A percentile compares a stretch with the other conserved stretches of the same genome.
phyloP scores from a whole-genome alignment of 92 coral and sea anemone genomes.

The Desmophyllum pertusum region DNA sequence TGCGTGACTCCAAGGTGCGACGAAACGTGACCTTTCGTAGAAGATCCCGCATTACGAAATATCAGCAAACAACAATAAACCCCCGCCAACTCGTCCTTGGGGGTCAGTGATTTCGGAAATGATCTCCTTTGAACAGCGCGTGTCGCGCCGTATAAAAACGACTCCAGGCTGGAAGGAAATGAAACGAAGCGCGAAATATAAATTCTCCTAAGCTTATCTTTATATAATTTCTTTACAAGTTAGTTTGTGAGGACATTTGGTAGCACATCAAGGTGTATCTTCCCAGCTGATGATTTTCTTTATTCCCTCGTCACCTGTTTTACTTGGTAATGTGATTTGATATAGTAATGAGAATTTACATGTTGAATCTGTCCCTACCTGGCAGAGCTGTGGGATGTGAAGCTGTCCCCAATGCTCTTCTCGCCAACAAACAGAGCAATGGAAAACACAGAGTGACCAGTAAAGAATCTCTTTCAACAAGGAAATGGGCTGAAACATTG shows the following conservation, averaged over 20 bases:
- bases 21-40: constrained; percentile 91
- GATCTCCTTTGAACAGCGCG: constrained; percentile 97
- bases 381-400: constrained; percentile 96
- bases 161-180: constrained; percentile 75
- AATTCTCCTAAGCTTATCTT: not conserved
- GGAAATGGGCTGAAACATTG: constrained; percentile 71
- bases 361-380: constrained; percentile 71
- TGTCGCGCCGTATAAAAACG: constrained; percentile 95
- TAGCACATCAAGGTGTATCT: not conserved
- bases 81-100: constrained; percentile 99
- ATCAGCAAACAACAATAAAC: constrained; percentile 93
- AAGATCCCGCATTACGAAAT: no score
- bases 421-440: constrained; percentile 89
- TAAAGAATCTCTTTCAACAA: constrained; percentile 79
- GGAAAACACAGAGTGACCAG: constrained; percentile 92
- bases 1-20: constrained; percentile 99
- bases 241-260: not conserved
- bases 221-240: not conserved
- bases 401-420: constrained; percentile 98
- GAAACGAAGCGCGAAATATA: not conserved
- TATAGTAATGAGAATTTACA: no score
- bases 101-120: constrained; percentile 91
- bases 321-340: not conserved
- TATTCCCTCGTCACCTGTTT: not conserved
- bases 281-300: no score